Conservation (phyloP, 2,888 invertebrate genomes). For the Alitta virens region DNA sequence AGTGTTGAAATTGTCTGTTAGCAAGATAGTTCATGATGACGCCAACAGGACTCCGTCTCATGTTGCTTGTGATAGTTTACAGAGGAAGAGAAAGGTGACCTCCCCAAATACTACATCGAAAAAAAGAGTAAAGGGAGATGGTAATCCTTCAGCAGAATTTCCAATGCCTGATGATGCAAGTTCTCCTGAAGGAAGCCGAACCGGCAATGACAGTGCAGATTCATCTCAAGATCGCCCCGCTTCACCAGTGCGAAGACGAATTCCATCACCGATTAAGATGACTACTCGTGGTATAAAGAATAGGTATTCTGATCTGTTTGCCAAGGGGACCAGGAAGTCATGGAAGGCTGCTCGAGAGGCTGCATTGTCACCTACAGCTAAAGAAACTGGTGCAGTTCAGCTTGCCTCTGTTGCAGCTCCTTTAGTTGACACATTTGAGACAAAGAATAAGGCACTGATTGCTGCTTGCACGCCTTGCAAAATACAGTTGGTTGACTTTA, state of each 20-base stretch:
- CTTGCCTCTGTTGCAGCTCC: background rate
- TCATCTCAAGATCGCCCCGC: too few relatives aligned
- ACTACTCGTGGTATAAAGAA: constrained; percentile 13
- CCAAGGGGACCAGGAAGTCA: constrained; percentile 1
- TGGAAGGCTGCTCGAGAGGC: background rate
- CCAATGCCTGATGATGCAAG: too few relatives aligned
- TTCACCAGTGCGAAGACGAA: background rate
- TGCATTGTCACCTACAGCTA: background rate
- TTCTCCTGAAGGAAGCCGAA: too few relatives aligned
- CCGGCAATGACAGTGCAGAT: too few relatives aligned
- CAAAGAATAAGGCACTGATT: constrained; percentile 2
- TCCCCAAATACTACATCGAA: too few relatives aligned
- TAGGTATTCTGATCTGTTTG: constrained; percentile 7
- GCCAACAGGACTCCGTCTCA: too few relatives aligned
- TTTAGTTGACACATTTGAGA: background rate
- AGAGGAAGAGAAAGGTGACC: too few relatives aligned
- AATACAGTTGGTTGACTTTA: constrained; percentile 18
- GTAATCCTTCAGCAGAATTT: too few relatives aligned
- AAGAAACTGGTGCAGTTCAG: background rate
- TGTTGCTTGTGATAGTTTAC: too few relatives aligned
- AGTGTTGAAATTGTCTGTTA: too few relatives aligned
- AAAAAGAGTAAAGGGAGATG: too few relatives aligned
- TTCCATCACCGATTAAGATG: constrained; percentile 14
- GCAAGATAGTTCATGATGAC: too few relatives aligned
- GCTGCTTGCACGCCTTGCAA: constrained; percentile 20